Evolutionary conservation across 2,797 vertebrate genomes (phyloP), one percentile per base, ranked within the genome.

Genomic region (Enteromius treurensis): DNA sequence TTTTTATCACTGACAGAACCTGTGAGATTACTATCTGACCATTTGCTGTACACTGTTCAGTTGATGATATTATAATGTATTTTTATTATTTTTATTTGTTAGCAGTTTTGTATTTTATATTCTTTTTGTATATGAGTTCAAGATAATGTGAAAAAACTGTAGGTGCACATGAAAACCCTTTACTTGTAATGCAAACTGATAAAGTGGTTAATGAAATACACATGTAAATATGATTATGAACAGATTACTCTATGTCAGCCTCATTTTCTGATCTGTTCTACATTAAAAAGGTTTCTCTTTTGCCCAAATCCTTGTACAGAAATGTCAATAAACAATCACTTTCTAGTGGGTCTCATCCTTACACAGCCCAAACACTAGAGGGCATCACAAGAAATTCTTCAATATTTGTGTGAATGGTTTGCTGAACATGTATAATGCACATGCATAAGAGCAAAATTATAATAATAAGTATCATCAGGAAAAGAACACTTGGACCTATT

Each of bases 291-390:
- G 53, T 32, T 95, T 88, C 91, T 93, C 95, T 95, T 92, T 94
- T 88, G 91, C 92, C 93, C 91, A 93, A 93, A 94, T 92, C 92
- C 92, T 91, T 94, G 94, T 93, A 95, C 90, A 95, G 93, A 94
- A 96, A 95, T 95, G 94, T 96, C 93, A 97, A 97, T 97, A 97
- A 97, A 97, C 88, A 78, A 89, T 93, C 91, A 94, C 3, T 96
- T 97, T 96, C 94, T 94, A 95, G 95, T 94, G 9, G 7, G 15
- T n/a, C 19, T 34, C 26, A 15, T 26, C 34, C 9, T 70, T 21
- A 45, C 49, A 26, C 51, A 70, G 5, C n/a, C 14, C 9, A 17
- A 60, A 32, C 79, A 76, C 80, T 42, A 76, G 80, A 34, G 71
- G 80, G 80, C 80, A 9, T 51, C 69, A 8, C 40, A 69, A 58